phyloP scores from a whole-genome alignment of 2,113 vertebrate genomes.

The Cyrtonyx montezumae region DNA sequence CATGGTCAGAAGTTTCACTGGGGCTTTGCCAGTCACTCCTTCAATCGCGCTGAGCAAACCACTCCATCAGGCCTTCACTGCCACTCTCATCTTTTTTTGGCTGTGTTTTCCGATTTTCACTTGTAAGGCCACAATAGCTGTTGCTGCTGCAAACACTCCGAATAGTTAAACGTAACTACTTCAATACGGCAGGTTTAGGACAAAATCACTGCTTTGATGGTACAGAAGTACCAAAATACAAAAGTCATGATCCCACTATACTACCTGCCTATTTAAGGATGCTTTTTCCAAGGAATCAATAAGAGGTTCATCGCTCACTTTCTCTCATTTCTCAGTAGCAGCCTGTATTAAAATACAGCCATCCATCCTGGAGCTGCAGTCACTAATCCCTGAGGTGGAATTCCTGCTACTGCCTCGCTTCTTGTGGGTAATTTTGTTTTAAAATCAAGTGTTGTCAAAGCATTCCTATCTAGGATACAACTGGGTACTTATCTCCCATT shows the following conservation, averaged over 20 bases:
- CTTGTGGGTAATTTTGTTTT: background rate
- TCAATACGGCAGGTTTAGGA: background rate
- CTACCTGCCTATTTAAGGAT: background rate
- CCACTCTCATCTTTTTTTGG: rapidly evolving
- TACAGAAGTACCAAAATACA: background rate
- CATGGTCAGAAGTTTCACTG: rapidly evolving
- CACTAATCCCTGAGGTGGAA: background rate
- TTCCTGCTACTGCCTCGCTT: background rate
- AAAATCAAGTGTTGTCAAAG: rapidly evolving
- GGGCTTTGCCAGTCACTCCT: background rate
- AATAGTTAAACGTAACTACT: rapidly evolving
- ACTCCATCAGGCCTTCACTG: rapidly evolving
- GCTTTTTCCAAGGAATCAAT: background rate
- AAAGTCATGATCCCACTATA: rapidly evolving
- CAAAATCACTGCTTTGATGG: background rate
- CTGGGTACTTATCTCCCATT: background rate
- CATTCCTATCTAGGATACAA: rapidly evolving
- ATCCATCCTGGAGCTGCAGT: background rate
- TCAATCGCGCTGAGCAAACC: background rate
- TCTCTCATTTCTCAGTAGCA: background rate
- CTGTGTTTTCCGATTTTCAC: background rate
- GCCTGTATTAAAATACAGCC: background rate
- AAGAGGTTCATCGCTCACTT: background rate
- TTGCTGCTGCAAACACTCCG: background rate
- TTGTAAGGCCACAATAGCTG: rapidly evolving